phyloP scores from a whole-genome alignment of 2,888 invertebrate genomes.

The Platycheirus rosarum region DNA sequence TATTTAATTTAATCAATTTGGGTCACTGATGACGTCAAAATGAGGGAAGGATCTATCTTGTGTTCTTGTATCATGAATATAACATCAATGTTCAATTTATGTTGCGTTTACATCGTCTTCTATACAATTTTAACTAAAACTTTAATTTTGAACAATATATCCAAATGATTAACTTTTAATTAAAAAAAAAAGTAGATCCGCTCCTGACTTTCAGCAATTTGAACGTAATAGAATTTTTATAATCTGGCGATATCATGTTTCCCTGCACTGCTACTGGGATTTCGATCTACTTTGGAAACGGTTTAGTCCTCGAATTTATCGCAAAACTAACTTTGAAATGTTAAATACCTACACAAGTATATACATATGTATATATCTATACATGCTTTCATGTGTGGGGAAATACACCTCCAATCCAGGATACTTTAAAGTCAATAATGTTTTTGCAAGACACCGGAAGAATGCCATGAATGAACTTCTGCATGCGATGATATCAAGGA shows the following conservation, averaged over 20 bases:
- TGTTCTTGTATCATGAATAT: too few species aligned
- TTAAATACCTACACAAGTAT: neutral
- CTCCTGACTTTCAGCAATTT: slow-evolving; percentile 5
- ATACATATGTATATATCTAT: neutral
- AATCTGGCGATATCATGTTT: slow-evolving; percentile 56
- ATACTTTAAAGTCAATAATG: slow-evolving; percentile 29
- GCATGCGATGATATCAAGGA: slow-evolving; percentile 45
- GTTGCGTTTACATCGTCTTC: too few species aligned
- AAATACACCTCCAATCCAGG: slow-evolving; percentile 3
- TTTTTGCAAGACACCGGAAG: slow-evolving; percentile 42
- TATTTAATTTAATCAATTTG: too few species aligned
- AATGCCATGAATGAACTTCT: slow-evolving; percentile 37
- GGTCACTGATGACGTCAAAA: too few species aligned
- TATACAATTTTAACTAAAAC: too few species aligned
- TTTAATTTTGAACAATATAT: too few species aligned
- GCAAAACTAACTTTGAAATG: neutral
- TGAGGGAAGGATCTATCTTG: too few species aligned
- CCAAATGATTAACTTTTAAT: too few species aligned
- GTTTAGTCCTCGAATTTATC: slow-evolving; percentile 43
- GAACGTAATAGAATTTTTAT: slow-evolving; percentile 54
- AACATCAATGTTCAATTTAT: too few species aligned
- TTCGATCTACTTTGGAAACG: slow-evolving; percentile 44
- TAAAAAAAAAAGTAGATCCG: neutral
- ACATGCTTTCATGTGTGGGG: slow-evolving; percentile 5
- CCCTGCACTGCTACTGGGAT: slow-evolving; percentile 13